These are phyloP conservation scores for Philaethria dido DNA, from an alignment of 2,888 invertebrate species.

Conservation along the genomic window DNA sequence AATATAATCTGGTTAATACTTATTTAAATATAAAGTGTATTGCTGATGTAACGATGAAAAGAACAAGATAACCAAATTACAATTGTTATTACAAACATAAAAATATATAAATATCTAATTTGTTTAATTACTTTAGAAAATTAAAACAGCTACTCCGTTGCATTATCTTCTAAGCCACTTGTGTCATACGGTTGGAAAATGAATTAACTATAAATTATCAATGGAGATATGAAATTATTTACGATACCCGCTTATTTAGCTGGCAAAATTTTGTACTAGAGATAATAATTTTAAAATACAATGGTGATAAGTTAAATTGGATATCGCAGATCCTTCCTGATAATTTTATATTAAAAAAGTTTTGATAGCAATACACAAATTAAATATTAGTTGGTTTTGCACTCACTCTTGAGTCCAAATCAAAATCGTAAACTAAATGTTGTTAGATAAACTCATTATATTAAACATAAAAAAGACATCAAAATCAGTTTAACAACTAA, in stretches of 20 bases:
- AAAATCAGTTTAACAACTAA: too few relatives aligned
- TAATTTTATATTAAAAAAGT: not conserved
- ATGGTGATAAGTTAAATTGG: not conserved
- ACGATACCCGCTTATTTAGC: not conserved
- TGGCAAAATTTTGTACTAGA: not conserved
- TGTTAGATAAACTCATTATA: too few relatives aligned
- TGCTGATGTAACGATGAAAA: not conserved
- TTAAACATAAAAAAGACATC: too few relatives aligned
- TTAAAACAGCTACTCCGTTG: constrained; percentile 32
- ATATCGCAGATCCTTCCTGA: not conserved
- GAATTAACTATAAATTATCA: constrained; percentile 17
- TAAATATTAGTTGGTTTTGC: too few relatives aligned
- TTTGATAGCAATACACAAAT: not conserved
- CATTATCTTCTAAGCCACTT: constrained; percentile 24
- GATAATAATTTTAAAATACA: constrained; percentile 3
- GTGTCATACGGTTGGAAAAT: constrained; percentile 7
- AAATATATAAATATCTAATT: constrained; percentile 1
- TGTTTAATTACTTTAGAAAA: constrained; percentile 31
- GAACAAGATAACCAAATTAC: too few relatives aligned
- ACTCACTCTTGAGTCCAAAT: too few relatives aligned
- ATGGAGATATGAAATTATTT: constrained; percentile 4
- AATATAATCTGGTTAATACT: not conserved
- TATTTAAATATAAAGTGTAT: not conserved
- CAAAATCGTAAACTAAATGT: too few relatives aligned
- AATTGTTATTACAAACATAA: not conserved